Base-by-base conservation (phyloP, 2,113 vertebrate species). In the Hippocampus guttulatus region DNA sequence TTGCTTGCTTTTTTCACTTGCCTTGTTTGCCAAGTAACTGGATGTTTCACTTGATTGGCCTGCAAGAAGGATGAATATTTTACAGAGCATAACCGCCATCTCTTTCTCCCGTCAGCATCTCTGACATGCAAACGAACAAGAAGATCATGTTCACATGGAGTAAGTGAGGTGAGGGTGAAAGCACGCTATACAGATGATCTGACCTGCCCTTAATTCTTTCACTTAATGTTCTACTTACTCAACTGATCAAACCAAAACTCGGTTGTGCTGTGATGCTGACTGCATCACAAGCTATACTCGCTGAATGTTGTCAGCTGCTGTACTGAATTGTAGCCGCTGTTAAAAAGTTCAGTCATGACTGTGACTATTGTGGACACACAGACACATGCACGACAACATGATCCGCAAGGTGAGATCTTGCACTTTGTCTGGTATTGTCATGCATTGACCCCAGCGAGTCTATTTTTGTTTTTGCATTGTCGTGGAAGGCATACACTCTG, bases 51-150 rank as follows among this genome's bases (percentile, higher is more conserved):
- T 83, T 62, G 75, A 75, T 61, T 78, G 81, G 85, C 79, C 82
- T 86, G 81, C 77, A 74, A 87, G 79, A 68, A 69, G 72, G 73
- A 92, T 91, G 78, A 90, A 91, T 89, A 91, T 90, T 91, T 91
- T 75, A 87, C 83, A n/a, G 71, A 71, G 80, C 75, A 76, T 88
- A 88, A 90, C 84, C 64, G 64, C 73, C 74, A 70, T 76, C 81
- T 90, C 84, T 78, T 84, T 77, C 84, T 85, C 79, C 33, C 82
- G 79, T 85, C 83, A 80, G 77, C 81, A 70, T 86, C 72, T 68
- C 77, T 87, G 83, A 90, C 85, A 91, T 85, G 80, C 85, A 85
- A 90, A 87, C 70, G 74, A 89, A 85, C 84, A 79, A 70, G 77
- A 72, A 52, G 76, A 81, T 82, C 51, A 33, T 67, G 65, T 72